Percentiles rank a stretch among this genome's conserved stretches.
Conservation (phyloP, 2,888 invertebrate species). For the Callosobruchus maculatus region DNA sequence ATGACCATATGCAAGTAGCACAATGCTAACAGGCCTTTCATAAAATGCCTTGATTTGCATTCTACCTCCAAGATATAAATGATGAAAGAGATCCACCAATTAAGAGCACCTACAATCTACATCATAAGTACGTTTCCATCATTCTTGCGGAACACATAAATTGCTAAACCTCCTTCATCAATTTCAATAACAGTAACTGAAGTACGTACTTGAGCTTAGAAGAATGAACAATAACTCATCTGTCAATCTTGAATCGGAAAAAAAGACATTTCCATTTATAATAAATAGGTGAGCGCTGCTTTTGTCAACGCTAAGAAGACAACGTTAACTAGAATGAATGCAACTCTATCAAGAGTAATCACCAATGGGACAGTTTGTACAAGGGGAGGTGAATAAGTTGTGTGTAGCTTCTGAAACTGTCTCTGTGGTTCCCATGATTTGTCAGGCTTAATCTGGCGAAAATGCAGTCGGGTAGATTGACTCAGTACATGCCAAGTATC, state of each 20-base stretch:
- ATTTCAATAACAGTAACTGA: not conserved
- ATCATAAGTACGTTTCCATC: not conserved
- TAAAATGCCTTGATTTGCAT: not conserved
- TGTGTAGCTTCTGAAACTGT: not conserved
- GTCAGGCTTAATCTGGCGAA: too few species aligned
- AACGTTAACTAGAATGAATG: not conserved
- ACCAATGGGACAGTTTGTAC: not conserved
- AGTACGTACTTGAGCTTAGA: not conserved
- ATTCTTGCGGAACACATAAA: not conserved
- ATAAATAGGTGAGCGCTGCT: not conserved
- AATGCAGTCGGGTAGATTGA: too few species aligned
- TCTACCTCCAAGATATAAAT: not conserved
- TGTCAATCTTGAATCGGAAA: not conserved
- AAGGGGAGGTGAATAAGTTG: not conserved
- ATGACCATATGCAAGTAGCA: not conserved
- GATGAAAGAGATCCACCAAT: not conserved
- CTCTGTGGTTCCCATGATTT: too few species aligned
- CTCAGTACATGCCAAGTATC: too few species aligned
- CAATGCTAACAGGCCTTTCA: not conserved
- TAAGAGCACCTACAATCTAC: not conserved
- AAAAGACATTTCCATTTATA: not conserved
- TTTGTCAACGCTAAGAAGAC: not conserved
- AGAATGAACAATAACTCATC: not conserved
- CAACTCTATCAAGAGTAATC: not conserved
- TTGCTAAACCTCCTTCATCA: not conserved